Base-by-base conservation (phyloP, 2,113 vertebrate species). In the Sebastes fasciatus region DNA sequence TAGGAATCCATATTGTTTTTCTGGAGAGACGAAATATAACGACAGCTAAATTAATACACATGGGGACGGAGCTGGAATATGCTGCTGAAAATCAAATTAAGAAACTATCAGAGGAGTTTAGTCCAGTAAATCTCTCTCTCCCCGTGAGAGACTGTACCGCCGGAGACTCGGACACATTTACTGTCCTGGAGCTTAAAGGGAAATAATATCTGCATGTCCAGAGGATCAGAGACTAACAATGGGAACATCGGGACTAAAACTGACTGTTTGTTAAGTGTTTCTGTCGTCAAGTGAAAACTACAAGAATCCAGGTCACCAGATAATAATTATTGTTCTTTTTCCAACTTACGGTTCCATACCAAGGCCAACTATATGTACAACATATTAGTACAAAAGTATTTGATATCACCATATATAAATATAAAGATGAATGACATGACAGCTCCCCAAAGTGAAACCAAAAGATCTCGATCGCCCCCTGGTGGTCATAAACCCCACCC, bases 21-120 rank as follows among this genome's bases (percentile, higher is more conserved):
- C 34, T 74, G 72, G 54, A 82, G n/a, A 85, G 83, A 89, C 60
- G 58, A 73, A 88, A 81, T 87, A 80, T 87, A 83, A 88, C 75
- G 74, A 78, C 62, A 3, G 65, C 61, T 77, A 80, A 77, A 85
- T 77, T 54, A 40, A 77, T 52, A 19, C 65, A 55, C 11, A 10
- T 6, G 80, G 86, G 90, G 87, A 87, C 86, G 48, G 68, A 19
- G 64, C 79, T 73, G 34, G 71, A 86, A 88, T 74, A 78, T 75
- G 64, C 55, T 69, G 62, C 86, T 75, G 64, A 86, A 75, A 89
- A 83, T 83, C 63, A 58, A 89, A 89, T 89, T 75, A 84, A 78
- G 86, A 88, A 89, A 75, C 74, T 74, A 75, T 61, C 79, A 72
- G 76, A 83, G 49, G 26, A 78, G 21, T 75, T 85, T n/a, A 10